These are phyloP conservation scores for Tipula unca DNA, from an alignment of 2,888 invertebrate genomes.

Conservation along the genomic window DNA sequence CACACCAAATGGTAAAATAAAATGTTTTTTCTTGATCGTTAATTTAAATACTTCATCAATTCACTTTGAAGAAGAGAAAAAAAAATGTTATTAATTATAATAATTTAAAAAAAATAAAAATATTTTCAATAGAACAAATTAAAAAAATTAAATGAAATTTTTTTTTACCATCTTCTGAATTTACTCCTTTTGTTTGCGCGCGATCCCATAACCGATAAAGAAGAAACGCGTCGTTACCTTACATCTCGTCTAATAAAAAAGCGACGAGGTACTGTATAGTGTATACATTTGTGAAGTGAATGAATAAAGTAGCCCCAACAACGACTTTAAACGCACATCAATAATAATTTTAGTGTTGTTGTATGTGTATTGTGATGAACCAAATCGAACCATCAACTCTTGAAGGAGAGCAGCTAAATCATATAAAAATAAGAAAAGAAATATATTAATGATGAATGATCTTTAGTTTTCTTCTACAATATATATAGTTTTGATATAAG, in stretches of 20 bases:
- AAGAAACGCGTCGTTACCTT: not conserved
- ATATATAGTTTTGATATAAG: not conserved
- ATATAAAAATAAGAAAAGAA: not conserved
- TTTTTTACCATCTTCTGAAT: not conserved
- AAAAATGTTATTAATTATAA: constrained; percentile 3
- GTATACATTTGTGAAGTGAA: not conserved
- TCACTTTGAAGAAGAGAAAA: not conserved
- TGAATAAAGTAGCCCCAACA: constrained; percentile 14
- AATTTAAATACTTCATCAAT: constrained; percentile 14
- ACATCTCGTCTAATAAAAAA: not conserved
- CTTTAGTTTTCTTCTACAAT: not conserved
- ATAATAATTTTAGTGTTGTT: constrained; percentile 1
- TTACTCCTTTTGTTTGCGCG: constrained; percentile 8
- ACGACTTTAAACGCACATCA: constrained; percentile 4
- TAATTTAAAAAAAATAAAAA: not conserved
- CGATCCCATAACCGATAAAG: not conserved
- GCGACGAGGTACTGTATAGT: not conserved
- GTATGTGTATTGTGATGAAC: not conserved
- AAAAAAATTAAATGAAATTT: not conserved
- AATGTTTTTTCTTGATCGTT: not conserved
- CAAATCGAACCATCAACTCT: constrained; percentile 14
- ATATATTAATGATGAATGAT: constrained; percentile 9
- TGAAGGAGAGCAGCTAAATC: not conserved
- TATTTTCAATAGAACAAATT: constrained; percentile 14
- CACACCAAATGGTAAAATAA: not conserved